Evolutionary conservation across 2,797 vertebrate genomes (phyloP), one percentile per base, ranked within the genome.

Genomic region (Champsocephalus gunnari): DNA sequence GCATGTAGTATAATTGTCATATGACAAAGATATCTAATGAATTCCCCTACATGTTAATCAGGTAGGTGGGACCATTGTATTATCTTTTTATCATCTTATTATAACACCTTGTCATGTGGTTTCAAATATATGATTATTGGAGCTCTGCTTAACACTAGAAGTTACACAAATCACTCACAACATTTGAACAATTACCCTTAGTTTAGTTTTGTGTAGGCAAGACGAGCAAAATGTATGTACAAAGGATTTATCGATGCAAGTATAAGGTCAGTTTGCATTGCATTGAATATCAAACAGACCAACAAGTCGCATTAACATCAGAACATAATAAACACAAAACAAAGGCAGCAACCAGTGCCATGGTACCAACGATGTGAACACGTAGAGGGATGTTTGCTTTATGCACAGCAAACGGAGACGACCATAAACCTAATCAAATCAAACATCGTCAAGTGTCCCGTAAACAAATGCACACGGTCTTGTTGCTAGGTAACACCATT

Each of bases 401-500:
- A 9, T 21, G 6, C 43, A 17, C 24, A 14, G 62, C 43, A 10
- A 63, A 24, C 21, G 3, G 14, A 63, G 34, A 14, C 34, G 28
- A 12, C 7, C 1, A 3, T 16, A 55, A 17, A 21, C 49, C 44
- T 9, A 53, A 67, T 34, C 38, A 51, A 53, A 67, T 34, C 38
- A 51, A 56, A 55, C 17, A 49, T 59, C 47, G 61, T 58, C 14
- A 59, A 71, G 48, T 17, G n/a, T 51, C 58, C 19, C 61, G 43
- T 24, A 50, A 60, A 66, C 17, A 44, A 45, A 34, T 14, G 48
- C 43, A 66, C 19, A 57, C 12, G 11, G 47, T 51, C 34, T 49
- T 66, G 73, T 80, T 85, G 58, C 82, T 76, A 74, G 43, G 69
- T 21, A 54, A 82, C 65, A 14, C 56, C 12, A 24, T 17, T 66